Conservation (phyloP, 2,888 invertebrate species). For the Perdita meconis region DNA sequence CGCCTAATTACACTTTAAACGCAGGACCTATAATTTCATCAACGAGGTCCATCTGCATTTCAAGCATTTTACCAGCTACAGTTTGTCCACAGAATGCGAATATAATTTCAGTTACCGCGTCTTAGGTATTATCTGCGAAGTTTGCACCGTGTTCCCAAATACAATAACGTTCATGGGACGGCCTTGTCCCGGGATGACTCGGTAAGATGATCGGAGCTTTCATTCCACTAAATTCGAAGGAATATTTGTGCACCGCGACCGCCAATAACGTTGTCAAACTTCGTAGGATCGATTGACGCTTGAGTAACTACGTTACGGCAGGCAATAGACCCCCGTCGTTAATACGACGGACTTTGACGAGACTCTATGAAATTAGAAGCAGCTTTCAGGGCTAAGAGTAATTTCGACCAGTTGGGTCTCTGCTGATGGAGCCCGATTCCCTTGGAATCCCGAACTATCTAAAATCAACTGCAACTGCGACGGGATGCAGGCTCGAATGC, state of each 20-base stretch:
- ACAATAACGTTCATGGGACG: neutral
- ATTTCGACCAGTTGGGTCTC: conserved; percentile 57
- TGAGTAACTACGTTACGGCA: conserved; percentile 48
- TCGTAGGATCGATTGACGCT: conserved; percentile 35
- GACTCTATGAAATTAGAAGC: conserved; percentile 65
- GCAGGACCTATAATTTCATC: neutral
- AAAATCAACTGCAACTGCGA: conserved; percentile 62
- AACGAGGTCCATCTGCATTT: neutral
- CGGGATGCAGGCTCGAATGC: conserved; percentile 46
- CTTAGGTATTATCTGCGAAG: neutral
- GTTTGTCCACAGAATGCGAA: neutral
- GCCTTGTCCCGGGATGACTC: neutral
- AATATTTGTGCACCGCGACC: conserved; percentile 23
- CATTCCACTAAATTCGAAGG: neutral
- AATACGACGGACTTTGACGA: conserved; percentile 69
- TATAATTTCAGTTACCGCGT: neutral
- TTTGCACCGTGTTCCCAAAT: neutral
- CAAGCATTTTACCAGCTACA: neutral
- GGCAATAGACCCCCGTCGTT: conserved; percentile 61
- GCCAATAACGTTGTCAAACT: conserved; percentile 41
- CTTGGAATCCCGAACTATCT: conserved; percentile 59
- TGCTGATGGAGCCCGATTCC: conserved; percentile 43
- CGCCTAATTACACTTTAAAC: conserved; percentile 33
- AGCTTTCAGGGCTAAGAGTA: conserved; percentile 59
- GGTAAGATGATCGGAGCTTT: neutral